These are phyloP conservation scores for Galerucella calmariensis DNA, from an alignment of 2,888 invertebrate genomes.

Conservation along the genomic window DNA sequence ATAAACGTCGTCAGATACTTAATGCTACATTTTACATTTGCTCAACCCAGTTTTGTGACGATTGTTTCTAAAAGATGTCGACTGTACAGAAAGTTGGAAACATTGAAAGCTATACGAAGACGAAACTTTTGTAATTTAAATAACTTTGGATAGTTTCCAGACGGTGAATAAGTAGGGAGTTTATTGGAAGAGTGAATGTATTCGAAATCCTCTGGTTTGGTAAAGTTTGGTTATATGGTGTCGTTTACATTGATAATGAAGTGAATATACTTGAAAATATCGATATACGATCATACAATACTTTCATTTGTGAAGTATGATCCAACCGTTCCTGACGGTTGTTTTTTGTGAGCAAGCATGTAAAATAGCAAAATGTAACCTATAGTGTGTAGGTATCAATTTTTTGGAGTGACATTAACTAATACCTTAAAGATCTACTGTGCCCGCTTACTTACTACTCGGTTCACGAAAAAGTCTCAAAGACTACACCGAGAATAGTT, in stretches of 20 bases:
- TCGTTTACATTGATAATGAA: background rate
- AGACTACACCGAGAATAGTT: no score
- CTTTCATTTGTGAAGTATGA: no score
- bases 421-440: no score
- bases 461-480: no score
- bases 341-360: no score
- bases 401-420: no score
- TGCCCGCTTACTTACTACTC: no score
- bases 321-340: no score
- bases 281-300: background rate
- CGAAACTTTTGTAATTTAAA: slow-evolving; percentile 29
- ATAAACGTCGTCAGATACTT: background rate
- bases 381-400: no score
- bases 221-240: background rate
- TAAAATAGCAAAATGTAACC: no score
- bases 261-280: background rate
- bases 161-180: slow-evolving; percentile 18
- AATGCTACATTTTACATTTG: background rate
- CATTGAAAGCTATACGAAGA: slow-evolving; percentile 24
- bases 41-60: slow-evolving; percentile 2
- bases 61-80: slow-evolving; percentile 1
- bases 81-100: slow-evolving; percentile 20
- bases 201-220: background rate
- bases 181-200: slow-evolving; percentile 17
- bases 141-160: slow-evolving; percentile 25